Base-by-base conservation (phyloP, 2,888 invertebrate species). In the Lumbricus terrestris region DNA sequence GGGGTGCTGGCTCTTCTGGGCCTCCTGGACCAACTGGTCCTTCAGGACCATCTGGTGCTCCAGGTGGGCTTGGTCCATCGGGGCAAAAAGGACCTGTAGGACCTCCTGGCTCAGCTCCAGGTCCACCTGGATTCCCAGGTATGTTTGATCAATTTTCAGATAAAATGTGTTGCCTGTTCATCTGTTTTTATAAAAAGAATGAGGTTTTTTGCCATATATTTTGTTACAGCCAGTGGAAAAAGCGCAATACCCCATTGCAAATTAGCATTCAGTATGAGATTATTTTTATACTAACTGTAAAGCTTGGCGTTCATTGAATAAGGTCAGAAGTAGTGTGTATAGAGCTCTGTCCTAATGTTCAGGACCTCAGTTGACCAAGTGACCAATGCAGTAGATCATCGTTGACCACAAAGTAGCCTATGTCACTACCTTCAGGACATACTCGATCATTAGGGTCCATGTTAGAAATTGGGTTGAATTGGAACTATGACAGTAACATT, bases 41-140 rank as follows among this genome's bases (percentile, higher is more conserved):
- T 82, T 34, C 54, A 47, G 91, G 91, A 33, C 38, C 47, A n/a
- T 69, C 42, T 47, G 91, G 91, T 42, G 33, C 88, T 11, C 38
- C 54, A 35, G 90, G 90, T 37, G 83, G 82, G 37, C 33, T 82
- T 83, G 90, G 90, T n/a, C 96, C 96, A 88, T 4, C 69, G 18
- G 90, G 90, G 37, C 35, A 29, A 82, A 88, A 38, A 16, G 90
- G 89, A 34, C 35, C 89, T 35, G 33, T 35, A n/a, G 90, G 90
- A 0, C 35, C 89, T 42, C 42, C 91, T 90, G 89, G 90, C n/a
- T 85, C 54, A n/a, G 47, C 42, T 33, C 33, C 89, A 16, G 90
- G 90, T 82, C 40, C 33, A 34, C 29, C 88, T 35, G 91, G 91
- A 35, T 37, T 42, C 33, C 69, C 33, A 29, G 90, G 88, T 69